Evolutionary conservation across 92 coral and sea anemone species (phyloP).

Genomic region (Pocillopora meandrina): DNA sequence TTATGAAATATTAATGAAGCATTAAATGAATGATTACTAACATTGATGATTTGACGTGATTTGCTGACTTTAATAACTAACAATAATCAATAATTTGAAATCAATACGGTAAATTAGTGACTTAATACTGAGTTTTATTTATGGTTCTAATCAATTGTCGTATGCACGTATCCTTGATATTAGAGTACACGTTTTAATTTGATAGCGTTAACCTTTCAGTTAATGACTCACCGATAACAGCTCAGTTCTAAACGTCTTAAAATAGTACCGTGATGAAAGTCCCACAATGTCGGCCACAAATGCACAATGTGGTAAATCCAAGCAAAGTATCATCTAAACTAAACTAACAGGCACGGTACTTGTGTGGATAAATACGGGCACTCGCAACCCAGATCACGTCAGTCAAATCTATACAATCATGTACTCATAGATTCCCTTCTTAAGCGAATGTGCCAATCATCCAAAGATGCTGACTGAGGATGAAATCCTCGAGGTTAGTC

Average conservation of each 20-base stretch:
- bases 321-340: background rate
- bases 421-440: conserved; percentile 41
- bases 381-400: conserved; percentile 35
- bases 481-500: conserved; percentile 40
- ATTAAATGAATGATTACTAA: conserved; percentile 24
- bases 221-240: background rate
- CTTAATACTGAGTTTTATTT: background rate
- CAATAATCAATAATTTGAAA: conserved; percentile 2
- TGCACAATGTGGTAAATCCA: background rate
- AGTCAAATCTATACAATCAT: conserved; percentile 16
- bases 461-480: conserved; percentile 31
- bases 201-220: background rate
- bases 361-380: conserved; percentile 6
- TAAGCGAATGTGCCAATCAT: conserved; percentile 15
- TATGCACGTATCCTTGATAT: background rate
- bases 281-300: background rate
- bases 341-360: conserved; percentile 1
- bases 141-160: background rate
- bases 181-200: background rate
- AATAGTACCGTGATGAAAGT: no score
- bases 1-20: conserved; percentile 1
- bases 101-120: background rate
- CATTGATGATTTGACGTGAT: conserved; percentile 44
- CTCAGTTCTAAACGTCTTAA: no score
- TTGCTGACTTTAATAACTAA: conserved; percentile 27